phyloP scores from a whole-genome alignment of 2,888 invertebrate species.

The Athrips mouffetella region DNA sequence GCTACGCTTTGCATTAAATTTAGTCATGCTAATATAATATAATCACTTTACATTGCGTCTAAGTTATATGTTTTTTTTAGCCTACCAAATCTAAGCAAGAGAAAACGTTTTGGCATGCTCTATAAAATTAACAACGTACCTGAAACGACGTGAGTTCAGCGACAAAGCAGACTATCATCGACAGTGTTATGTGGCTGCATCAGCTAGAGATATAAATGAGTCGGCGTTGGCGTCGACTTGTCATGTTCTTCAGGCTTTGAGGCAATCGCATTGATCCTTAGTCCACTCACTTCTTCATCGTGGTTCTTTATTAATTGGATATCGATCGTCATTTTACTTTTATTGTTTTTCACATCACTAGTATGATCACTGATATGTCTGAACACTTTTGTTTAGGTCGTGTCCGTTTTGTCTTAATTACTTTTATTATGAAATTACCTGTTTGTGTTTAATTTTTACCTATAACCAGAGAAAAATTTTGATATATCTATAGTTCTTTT shows the following conservation, averaged over 20 bases:
- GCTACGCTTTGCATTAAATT: too few species aligned
- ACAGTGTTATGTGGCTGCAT: conserved; percentile 68
- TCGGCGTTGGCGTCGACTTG: conserved; percentile 69
- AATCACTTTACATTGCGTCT: neutral
- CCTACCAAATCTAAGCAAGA: neutral
- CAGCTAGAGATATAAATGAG: conserved; percentile 62
- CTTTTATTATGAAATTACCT: neutral
- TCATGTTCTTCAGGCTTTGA: conserved; percentile 48
- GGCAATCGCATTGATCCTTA: conserved; percentile 45
- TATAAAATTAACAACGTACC: conserved; percentile 42
- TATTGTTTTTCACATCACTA: conserved; percentile 55
- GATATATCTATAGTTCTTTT: too few species aligned
- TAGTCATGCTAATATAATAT: conserved; percentile 17
- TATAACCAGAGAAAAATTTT: conserved; percentile 7
- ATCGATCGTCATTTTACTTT: conserved; percentile 28
- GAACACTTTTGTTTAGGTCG: conserved; percentile 32
- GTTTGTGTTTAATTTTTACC: neutral
- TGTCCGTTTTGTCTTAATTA: conserved; percentile 4
- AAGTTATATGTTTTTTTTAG: neutral
- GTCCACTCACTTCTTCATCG: conserved; percentile 40
- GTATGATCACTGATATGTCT: conserved; percentile 15
- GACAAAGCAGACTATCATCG: conserved; percentile 77
- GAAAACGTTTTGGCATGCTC: neutral
- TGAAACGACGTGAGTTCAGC: conserved; percentile 75
- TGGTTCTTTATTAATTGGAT: conserved; percentile 19